Base-by-base conservation (phyloP, 2,113 vertebrate genomes). In the Pteronura brasiliensis region DNA sequence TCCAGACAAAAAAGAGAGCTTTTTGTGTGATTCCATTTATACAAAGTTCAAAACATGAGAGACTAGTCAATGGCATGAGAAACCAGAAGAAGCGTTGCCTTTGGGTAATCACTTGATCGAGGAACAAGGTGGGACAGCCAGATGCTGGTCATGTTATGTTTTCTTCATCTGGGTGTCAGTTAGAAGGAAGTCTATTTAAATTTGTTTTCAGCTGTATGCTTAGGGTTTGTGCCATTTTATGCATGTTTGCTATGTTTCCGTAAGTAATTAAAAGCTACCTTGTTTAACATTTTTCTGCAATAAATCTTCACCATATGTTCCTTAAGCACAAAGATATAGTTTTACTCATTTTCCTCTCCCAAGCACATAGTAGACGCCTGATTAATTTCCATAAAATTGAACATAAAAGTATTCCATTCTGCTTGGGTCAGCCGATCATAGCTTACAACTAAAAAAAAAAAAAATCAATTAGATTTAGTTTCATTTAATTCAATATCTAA, bases 341-440 rank as follows among this genome's bases (percentile, higher is more conserved):
- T 95, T 95, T 63, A 63, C 36, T 71, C 83, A 71, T 36, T 63
- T 84, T 49, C 11, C 25, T 65, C 25, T 69, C 61, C 84, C 18
- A 63, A 84, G 36, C 27, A 90, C 71, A 80, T 21, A 85, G 71
- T 92, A 63, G 42, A 36, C 17, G 7, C 80, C 10, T 67, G 65
- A 52, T 96, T 79, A 95, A 86, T 65, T 95, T 95, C 39, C 9
- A 36, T 81, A 84, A 59, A 82, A 67, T 6, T 80, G 17, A 90
- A 71, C 27, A 82, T 77, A 94, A 79, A 80, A 55, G 25, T 61
- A 0, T 77, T 77, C 27, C 13, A 69, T 88, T 94, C 39, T 88
- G 42, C 21, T 88, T 88, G 49, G 6, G 72, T 31, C 49, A 94
- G 39, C 27, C 47, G 34, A 67, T 82, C 31, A 92, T 5, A 92